A percentile compares a stretch with the other conserved stretches of the same genome.
These are phyloP conservation scores for Amblyraja radiata DNA, from an alignment of 2,797 vertebrate genomes.

Conservation along the genomic window DNA sequence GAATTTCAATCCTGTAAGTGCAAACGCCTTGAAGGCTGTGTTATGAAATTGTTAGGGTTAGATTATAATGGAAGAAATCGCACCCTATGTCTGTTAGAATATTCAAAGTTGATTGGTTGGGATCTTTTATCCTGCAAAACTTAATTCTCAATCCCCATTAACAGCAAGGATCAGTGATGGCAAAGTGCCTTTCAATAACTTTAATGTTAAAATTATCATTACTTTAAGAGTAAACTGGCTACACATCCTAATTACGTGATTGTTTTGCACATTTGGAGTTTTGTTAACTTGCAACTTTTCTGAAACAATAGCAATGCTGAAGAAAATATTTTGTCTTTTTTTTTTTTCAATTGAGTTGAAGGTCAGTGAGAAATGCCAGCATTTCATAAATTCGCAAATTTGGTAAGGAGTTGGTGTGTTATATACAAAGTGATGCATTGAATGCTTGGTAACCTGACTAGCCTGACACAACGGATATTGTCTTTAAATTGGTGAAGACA, in stretches of 20 bases:
- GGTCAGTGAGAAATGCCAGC: slow-evolving; percentile 28
- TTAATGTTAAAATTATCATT: slow-evolving; percentile 21
- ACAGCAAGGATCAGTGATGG: slow-evolving; percentile 10
- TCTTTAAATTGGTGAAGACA: slow-evolving; percentile 4
- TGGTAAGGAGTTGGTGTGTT: not conserved
- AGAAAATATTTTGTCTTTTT: not conserved
- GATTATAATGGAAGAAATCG: not conserved
- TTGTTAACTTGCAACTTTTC: slow-evolving; percentile 31
- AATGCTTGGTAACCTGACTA: not conserved
- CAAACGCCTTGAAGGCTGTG: not conserved
- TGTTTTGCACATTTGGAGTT: slow-evolving; percentile 32
- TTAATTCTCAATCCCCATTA: not conserved
- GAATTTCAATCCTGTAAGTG: not conserved
- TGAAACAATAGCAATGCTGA: slow-evolving; percentile 14
- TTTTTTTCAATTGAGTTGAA: slow-evolving; percentile 6
- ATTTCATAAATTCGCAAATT: slow-evolving; percentile 23
- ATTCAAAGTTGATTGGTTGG: not conserved
- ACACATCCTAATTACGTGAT: not conserved
- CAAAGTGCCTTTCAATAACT: not conserved
- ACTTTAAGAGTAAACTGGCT: slow-evolving; percentile 21
- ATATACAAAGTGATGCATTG: slow-evolving; percentile 1
- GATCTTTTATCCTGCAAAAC: not conserved
- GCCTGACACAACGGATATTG: slow-evolving; percentile 10
- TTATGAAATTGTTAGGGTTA: not conserved
- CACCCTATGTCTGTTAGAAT: not conserved